These are phyloP conservation scores for Buathra laborator DNA, from an alignment of 2,888 invertebrate genomes.

Conservation along the genomic window DNA sequence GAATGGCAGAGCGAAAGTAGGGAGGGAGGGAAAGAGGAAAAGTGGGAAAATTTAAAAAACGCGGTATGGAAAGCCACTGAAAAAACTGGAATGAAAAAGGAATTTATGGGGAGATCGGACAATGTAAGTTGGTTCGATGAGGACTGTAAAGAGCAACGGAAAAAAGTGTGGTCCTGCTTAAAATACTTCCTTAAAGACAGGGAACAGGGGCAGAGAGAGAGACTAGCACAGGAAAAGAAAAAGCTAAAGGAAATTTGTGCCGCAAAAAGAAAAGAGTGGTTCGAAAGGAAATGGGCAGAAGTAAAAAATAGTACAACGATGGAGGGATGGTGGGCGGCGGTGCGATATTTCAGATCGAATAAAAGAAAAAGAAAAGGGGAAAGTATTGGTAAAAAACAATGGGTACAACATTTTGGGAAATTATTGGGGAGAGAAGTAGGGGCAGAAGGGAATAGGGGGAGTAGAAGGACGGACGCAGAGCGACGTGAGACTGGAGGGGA, in stretches of 20 bases:
- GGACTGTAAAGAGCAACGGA: conserved; percentile 44
- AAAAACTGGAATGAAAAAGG: conserved; percentile 28
- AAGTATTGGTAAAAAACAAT: not conserved
- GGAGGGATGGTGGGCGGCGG: conserved; percentile 16
- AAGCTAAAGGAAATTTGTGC: conserved; percentile 16
- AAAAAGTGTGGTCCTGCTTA: not conserved
- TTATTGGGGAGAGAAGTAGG: not conserved
- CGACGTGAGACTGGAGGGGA: not conserved
- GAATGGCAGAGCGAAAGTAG: not conserved
- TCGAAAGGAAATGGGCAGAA: conserved; percentile 6
- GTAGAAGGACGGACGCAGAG: not conserved
- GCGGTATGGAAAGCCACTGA: conserved; percentile 22
- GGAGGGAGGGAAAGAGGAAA: not conserved
- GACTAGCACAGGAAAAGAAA: conserved; percentile 5
- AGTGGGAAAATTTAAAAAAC: conserved; percentile 6
- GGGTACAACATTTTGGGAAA: not conserved
- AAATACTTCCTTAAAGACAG: conserved; percentile 22
- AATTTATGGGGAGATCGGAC: conserved; percentile 9
- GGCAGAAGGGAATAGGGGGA: not conserved
- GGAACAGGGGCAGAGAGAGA: not conserved
- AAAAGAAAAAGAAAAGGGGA: not conserved
- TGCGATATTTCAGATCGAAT: not conserved
- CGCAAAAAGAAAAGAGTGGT: conserved; percentile 23
- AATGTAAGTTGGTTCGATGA: conserved; percentile 36
- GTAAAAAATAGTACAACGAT: not conserved